Percentiles rank a stretch among this genome's conserved stretches.
Conservation (phyloP, 1,140 invertebrate genomes). For the Adelges cooleyi region DNA sequence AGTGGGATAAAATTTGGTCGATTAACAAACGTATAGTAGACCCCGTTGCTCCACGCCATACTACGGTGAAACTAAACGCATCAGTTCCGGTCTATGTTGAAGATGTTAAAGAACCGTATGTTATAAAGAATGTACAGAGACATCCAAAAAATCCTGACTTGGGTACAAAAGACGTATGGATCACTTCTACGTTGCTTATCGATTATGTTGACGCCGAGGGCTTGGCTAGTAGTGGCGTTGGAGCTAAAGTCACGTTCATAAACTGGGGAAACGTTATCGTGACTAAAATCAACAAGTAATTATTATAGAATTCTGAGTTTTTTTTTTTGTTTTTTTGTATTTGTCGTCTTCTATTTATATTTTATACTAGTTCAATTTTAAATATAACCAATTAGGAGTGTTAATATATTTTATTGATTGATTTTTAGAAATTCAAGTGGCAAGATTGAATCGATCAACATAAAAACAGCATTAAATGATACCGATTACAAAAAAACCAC, state of each 20-base stretch:
- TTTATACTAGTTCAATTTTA: too few species aligned
- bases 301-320: constrained; percentile 32
- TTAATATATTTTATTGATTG: too few species aligned
- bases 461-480: constrained; percentile 71
- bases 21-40: constrained; percentile 95
- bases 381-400: too few species aligned
- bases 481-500: constrained; percentile 90
- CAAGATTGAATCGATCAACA: constrained; percentile 63
- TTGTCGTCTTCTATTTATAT: neutral
- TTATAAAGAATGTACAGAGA: constrained; percentile 55
- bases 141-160: constrained; percentile 88
- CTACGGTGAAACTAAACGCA: constrained; percentile 57
- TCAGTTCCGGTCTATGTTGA: constrained; percentile 60
- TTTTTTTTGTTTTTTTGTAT: constrained; percentile 32
- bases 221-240: constrained; percentile 56
- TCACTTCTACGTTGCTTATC: constrained; percentile 64
- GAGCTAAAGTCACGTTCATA: constrained; percentile 90
- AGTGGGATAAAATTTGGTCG: constrained; percentile 99
- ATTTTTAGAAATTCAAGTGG: constrained; percentile 41
- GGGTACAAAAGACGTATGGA: constrained; percentile 70
- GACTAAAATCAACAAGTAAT: constrained; percentile 61
- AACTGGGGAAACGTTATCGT: constrained; percentile 97
- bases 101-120: constrained; percentile 47
- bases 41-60: constrained; percentile 81
- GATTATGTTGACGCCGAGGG: constrained; percentile 78